phyloP scores from a whole-genome alignment of 2,113 vertebrate species.

The Ifrita kowaldi region DNA sequence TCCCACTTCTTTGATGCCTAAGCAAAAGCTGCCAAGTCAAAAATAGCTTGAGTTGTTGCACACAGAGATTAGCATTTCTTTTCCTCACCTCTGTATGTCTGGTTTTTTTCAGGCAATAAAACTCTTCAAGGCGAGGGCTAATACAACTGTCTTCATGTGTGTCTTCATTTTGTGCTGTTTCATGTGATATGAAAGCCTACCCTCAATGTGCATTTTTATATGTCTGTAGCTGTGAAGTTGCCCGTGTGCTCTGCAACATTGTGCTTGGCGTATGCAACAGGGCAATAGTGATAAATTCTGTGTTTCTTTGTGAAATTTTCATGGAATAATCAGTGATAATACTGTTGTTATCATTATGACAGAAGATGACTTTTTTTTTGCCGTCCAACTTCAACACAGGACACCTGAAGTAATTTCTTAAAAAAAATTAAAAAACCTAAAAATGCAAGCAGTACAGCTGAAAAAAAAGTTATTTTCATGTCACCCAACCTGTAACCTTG shows the following conservation, averaged over 20 bases:
- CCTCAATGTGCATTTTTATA: neutral
- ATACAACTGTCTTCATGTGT: neutral
- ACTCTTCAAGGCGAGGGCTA: neutral
- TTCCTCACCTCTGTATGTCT: neutral
- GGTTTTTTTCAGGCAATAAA: neutral
- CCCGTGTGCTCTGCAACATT: fast-evolving
- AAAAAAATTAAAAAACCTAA: neutral
- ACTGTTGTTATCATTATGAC: neutral
- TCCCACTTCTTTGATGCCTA: neutral
- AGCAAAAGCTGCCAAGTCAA: neutral
- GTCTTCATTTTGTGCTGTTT: neutral
- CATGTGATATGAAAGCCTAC: neutral
- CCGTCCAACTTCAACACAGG: fast-evolving
- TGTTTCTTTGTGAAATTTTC: neutral
- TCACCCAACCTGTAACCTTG: neutral
- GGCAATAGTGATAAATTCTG: neutral
- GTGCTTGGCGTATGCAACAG: neutral
- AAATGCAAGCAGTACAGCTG: neutral
- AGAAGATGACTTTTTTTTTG: neutral
- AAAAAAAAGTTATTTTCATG: neutral
- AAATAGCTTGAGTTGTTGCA: neutral
- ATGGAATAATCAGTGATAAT: neutral
- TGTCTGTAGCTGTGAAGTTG: neutral
- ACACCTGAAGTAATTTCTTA: neutral
- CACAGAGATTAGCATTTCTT: neutral